Base-by-base conservation (phyloP, 2,113 vertebrate species). In the Raphicerus campestris region DNA sequence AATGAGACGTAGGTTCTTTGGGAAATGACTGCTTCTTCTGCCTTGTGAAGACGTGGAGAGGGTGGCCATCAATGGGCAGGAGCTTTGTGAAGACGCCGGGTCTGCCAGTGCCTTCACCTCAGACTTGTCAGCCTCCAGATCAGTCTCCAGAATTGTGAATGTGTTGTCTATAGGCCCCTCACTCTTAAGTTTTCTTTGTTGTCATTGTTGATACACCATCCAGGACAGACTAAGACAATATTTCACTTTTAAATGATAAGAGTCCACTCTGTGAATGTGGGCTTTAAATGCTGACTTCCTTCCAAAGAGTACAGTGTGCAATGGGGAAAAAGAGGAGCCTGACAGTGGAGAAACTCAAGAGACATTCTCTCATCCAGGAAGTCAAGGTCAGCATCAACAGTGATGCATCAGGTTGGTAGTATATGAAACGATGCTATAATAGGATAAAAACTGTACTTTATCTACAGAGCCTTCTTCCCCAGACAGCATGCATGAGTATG, bases 281-380 rank as follows among this genome's bases (percentile, higher is more conserved):
- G 14, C 6, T 81, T 17, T 16, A 22, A 1, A 4, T 1, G 5
- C 10, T n/a, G 51, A 77, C 19, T 47, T 89, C 32, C 10, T 78
- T 30, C 15, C 14, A 39, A 10, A 47, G 6, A n/a, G 0, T 0
- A 32, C 4, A 30, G 42, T 22, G 7, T 14, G 8, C 35, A 19
- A 14, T 0, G 3, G 13, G 3, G 26, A 45, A 28, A 39, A 35
- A 87, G 47, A 75, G 8, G 10, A 6, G 47, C 4, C 2, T 90
- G 19, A 26, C 4, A 3, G 3, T 80, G 6, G 8, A 73, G 22
- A 83, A 66, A 9, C 2, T 10, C 47, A 30, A 24, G 2, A 35
- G 56, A 39, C 1, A 20, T 4, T n/a, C 22, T 20, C 7, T 53
- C 56, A 30, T 26, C 20, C 4, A 26, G 56, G 2, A 80, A 17